Evolutionary conservation across 2,888 invertebrate species (phyloP).

Genomic region (Machimus atricapillus): DNA sequence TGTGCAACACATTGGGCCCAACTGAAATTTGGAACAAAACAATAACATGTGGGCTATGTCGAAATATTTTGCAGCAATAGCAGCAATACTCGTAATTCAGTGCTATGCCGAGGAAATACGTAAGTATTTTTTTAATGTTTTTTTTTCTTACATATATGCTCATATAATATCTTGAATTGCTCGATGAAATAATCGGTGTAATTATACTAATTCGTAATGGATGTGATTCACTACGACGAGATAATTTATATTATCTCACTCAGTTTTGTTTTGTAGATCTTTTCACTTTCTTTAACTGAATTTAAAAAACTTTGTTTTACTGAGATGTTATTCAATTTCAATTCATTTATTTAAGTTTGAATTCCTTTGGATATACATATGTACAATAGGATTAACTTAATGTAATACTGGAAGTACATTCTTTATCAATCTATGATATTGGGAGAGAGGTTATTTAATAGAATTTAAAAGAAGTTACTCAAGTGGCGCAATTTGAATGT

Average conservation of each 20-base stretch:
- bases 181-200: neutral
- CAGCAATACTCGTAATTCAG: neutral
- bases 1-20: neutral
- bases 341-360: too few relatives aligned
- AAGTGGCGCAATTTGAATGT: neutral
- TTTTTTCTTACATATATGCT: neutral
- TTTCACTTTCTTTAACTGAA: neutral
- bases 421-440: too few relatives aligned
- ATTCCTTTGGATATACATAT: too few relatives aligned
- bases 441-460: neutral
- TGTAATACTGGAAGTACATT: too few relatives aligned
- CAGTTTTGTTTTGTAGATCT: neutral
- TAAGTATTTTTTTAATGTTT: conserved; percentile 9
- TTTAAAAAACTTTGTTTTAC: neutral
- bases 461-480: neutral
- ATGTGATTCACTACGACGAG: neutral
- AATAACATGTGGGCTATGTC: neutral
- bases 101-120: conserved; percentile 17
- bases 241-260: neutral
- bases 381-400: too few relatives aligned
- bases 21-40: neutral
- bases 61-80: neutral
- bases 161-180: neutral
- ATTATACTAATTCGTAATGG: neutral
- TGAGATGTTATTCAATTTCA: neutral